Percentiles rank a stretch among this genome's conserved stretches.
Conservation (phyloP, 1,140 invertebrate species). For the Ptiloglossa arizonensis region DNA sequence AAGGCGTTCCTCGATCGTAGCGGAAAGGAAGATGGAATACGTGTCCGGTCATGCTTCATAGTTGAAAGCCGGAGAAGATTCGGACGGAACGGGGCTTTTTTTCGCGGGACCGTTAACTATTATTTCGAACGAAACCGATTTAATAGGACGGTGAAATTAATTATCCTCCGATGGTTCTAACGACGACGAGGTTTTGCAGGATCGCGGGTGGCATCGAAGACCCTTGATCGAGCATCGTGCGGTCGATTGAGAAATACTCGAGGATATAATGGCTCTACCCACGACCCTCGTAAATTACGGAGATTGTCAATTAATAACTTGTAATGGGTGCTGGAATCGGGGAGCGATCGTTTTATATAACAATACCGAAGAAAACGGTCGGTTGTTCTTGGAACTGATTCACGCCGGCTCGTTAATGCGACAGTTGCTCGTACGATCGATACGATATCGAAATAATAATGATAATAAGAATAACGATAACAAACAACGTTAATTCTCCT, state of each 20-base stretch:
- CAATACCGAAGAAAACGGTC: constrained; percentile 3
- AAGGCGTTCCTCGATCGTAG: background rate
- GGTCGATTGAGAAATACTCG: constrained; percentile 48
- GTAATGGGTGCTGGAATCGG: constrained; percentile 39
- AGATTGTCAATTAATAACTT: constrained; percentile 45
- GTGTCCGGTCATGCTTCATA: background rate
- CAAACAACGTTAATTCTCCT: too few relatives aligned
- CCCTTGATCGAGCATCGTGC: constrained; percentile 21
- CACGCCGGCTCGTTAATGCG: background rate
- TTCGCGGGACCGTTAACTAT: too few relatives aligned
- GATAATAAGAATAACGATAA: too few relatives aligned
- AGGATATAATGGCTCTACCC: constrained; percentile 35
- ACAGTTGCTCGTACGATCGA: background rate
- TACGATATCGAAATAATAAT: too few relatives aligned
- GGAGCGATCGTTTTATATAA: constrained; percentile 5
- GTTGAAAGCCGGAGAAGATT: background rate
- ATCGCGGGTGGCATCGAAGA: constrained; percentile 8
- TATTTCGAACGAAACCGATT: constrained; percentile 1
- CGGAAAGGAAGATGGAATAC: background rate
- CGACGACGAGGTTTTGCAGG: constrained; percentile 18
- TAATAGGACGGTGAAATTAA: constrained; percentile 41
- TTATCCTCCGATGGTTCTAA: constrained; percentile 15
- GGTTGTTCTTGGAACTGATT: constrained; percentile 14
- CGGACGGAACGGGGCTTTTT: background rate
- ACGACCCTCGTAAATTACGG: constrained; percentile 37